Base-by-base conservation (phyloP, 2,888 invertebrate species). In the Ennomos fuscantarius region DNA sequence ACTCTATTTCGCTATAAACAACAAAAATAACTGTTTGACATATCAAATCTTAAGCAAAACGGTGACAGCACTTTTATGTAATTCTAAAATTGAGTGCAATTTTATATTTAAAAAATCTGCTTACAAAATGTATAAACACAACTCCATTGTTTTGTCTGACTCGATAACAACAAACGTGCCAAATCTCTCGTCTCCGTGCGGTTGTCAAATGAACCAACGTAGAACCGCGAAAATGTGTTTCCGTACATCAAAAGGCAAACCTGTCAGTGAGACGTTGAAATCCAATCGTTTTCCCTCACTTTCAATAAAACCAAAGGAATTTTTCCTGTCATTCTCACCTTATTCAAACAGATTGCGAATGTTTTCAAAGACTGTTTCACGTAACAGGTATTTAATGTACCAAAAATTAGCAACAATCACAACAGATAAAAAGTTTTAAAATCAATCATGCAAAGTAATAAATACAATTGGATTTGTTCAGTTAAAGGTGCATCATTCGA, bases 261-360 rank as follows among this genome's bases (percentile, higher is more conserved):
- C 57, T 62, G 60, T 60, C 64, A 62, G 47, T 55, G 55, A 43
- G 40, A 57, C 56, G 60, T 13, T 51, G 58, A 52, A 65, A 68
- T 65, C 61, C 63, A 70, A 70, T 73, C 62, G 42, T 59, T 60
- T 68, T 66, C 54, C 53, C 59, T 60, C 53, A 60, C 63, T 68
- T 65, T 68, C 66, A 69, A 73, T 71, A 73, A 72, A 73, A 69
- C 66, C 68, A 61, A 66, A 68, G 64, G 65, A 62, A 62, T 55
- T 73, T 69, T 65, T 59, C 66, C 48, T 66, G 63, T 70, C 55
- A 60, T 62, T 55, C 52, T 53, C 34, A 62, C 61, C 60, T 64
- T 70, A 69, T 58, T 68, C 70, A 60, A 64, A 70, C 53, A 62
- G 70, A 62, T 62, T 60, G 57, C n/a, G 40, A 36, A 54, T 47